These are phyloP conservation scores for Ceratina australensis DNA, from an alignment of 1,140 invertebrate species.

Conservation along the genomic window DNA sequence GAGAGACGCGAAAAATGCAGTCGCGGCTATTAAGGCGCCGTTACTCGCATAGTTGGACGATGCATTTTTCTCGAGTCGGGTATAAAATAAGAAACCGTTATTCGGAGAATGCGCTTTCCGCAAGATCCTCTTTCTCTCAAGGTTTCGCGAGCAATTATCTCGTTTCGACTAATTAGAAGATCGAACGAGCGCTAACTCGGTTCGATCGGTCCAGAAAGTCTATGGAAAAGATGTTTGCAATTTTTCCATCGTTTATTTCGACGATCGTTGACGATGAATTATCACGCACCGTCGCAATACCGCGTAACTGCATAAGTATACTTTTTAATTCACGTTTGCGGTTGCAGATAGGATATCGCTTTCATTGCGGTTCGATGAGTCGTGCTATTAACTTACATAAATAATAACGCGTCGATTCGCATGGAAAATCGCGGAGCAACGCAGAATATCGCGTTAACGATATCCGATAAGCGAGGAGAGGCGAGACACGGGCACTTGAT, in stretches of 20 bases:
- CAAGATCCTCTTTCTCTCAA: background rate
- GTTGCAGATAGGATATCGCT: background rate
- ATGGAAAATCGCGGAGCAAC: background rate
- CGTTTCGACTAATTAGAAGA: conserved; percentile 29
- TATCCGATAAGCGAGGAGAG: background rate
- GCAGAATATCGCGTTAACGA: background rate
- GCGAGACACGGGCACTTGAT: background rate
- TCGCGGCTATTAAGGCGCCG: no score
- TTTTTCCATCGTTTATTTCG: no score
- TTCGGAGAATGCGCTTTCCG: no score
- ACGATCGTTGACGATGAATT: background rate
- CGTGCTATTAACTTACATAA: background rate
- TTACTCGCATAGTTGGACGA: no score
- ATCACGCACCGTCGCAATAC: no score
- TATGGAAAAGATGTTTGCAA: background rate
- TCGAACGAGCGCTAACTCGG: background rate
- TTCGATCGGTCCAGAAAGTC: background rate
- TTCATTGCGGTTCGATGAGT: conserved; percentile 1
- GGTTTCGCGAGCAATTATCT: conserved; percentile 34
- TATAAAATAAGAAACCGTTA: no score
- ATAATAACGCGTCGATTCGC: background rate
- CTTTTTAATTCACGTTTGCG: background rate
- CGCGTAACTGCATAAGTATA: background rate
- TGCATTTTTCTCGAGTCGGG: no score
- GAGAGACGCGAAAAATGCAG: no score